Evolutionary conservation across 92 coral and sea anemone species (phyloP).

Genomic region (Ricordea florida): DNA sequence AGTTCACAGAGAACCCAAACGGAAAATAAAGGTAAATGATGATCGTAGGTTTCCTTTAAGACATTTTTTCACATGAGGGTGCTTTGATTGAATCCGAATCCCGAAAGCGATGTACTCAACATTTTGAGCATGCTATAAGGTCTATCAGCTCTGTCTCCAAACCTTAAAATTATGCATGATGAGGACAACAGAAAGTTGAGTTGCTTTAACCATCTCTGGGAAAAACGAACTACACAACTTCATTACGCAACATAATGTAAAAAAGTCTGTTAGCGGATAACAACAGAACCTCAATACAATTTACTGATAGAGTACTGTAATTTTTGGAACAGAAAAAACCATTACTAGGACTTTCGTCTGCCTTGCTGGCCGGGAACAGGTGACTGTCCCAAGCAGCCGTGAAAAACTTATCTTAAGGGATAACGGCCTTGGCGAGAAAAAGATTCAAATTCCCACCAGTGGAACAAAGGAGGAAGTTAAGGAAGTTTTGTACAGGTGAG

Average conservation of each 20-base stretch:
- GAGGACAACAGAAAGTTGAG: no score
- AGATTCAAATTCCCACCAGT: not conserved
- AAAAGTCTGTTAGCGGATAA: not conserved
- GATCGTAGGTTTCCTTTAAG: not conserved
- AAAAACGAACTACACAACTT: no score
- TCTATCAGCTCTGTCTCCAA: no score
- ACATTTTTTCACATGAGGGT: no score
- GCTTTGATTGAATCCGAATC: no score
- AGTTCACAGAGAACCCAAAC: not conserved
- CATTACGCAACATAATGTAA: no score
- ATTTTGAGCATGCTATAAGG: no score
- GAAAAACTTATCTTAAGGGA: not conserved
- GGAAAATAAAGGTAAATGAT: not conserved
- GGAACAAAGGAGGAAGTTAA: conserved; percentile 9
- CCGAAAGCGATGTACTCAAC: no score
- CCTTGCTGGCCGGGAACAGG: not conserved
- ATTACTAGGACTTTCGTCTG: not conserved
- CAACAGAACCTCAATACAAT: not conserved
- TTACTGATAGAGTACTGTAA: not conserved
- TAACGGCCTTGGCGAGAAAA: not conserved
- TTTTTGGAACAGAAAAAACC: not conserved
- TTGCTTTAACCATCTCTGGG: no score
- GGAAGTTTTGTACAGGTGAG: not conserved
- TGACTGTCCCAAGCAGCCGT: not conserved
- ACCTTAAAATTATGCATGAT: no score